These are phyloP conservation scores for Noturus placidus DNA, from an alignment of 2,113 vertebrate genomes.

Conservation along the genomic window DNA sequence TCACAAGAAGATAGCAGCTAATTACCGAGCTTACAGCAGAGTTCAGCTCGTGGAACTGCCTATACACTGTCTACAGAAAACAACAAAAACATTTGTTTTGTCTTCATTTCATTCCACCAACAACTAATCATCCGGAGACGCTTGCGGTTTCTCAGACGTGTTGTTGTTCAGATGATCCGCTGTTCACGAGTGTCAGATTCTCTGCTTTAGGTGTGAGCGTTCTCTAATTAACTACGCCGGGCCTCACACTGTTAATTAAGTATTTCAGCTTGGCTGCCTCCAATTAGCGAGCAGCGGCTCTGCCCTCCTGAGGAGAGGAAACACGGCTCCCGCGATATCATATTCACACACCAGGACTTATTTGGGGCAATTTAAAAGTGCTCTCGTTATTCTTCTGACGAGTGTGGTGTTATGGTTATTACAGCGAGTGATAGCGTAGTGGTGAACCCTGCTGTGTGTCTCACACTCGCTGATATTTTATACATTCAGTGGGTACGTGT, in stretches of 20 bases:
- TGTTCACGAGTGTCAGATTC: constrained; percentile 75
- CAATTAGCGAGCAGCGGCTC: constrained; percentile 75
- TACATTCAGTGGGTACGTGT: neutral
- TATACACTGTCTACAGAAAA: neutral
- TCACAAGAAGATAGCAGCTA: neutral
- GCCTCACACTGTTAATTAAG: constrained; percentile 80
- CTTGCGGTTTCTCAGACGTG: constrained; percentile 6
- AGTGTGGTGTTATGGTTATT: neutral
- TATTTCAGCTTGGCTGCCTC: constrained; percentile 79
- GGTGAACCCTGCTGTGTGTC: neutral
- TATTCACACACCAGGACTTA: constrained; percentile 57
- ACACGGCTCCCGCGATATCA: constrained; percentile 65
- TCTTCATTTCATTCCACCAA: constrained; percentile 13
- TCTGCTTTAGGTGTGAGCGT: constrained; percentile 71
- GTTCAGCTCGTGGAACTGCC: neutral
- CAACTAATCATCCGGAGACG: neutral
- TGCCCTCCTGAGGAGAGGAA: constrained; percentile 62
- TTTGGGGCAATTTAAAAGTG: constrained; percentile 53
- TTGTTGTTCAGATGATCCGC: constrained; percentile 47
- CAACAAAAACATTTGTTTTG: neutral
- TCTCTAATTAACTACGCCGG: constrained; percentile 81
- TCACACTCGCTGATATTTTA: neutral
- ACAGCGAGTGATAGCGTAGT: neutral
- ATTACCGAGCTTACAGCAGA: neutral
- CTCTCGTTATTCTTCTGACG: constrained; percentile 28